Base-by-base conservation (phyloP, 2,888 invertebrate genomes). In the Stomorhina lunata region DNA sequence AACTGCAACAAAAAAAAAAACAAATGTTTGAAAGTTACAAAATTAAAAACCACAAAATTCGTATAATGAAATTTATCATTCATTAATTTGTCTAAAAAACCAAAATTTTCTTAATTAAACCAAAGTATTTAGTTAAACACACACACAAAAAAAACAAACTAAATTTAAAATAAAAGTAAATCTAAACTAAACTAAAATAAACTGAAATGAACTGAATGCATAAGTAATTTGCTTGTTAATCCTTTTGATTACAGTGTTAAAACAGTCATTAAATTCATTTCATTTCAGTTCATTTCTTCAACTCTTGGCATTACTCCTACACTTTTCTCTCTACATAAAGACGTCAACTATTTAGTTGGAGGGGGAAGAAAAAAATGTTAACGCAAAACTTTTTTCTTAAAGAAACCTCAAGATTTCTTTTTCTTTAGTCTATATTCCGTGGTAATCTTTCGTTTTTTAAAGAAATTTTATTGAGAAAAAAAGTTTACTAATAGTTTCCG, bases 401-500 rank as follows among this genome's bases (percentile, higher is more conserved):
- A 50, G 34, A 79, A 82, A 75, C 82, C 78, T 63, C 82, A 79
- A 37, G 48, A 78, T 43, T 66, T 75, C 55, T 57, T 66, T 71
- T 45, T 57, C n/a, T n/a, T n/a, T n/a, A n/a, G n/a, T 29, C 63
- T 20, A 10, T 27, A 63, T 55, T 48, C 27, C 37, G 37, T 65
- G 72, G 48, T 22, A 22, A 9, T 9, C 53, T 10, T 20, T 27
- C 17, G 48, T 27, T 57, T n/a, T 10, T 73, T 75, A 40, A 59
- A 76, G 68, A 71, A 63, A 57, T 25, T 63, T 29, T 22, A 12
- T 48, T 48, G 37, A n/a, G 4, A 50, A 37, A 55, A 78, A 68
- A 79, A 78, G 40, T 81, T 77, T 57, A 25, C 45, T 78, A 83
- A 85, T 84, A 85, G 81, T 83, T 85, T 84, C 78, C 84, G 79